These are phyloP conservation scores for Platichthys flesus DNA, from an alignment of 2,113 vertebrate genomes.

Conservation along the genomic window DNA sequence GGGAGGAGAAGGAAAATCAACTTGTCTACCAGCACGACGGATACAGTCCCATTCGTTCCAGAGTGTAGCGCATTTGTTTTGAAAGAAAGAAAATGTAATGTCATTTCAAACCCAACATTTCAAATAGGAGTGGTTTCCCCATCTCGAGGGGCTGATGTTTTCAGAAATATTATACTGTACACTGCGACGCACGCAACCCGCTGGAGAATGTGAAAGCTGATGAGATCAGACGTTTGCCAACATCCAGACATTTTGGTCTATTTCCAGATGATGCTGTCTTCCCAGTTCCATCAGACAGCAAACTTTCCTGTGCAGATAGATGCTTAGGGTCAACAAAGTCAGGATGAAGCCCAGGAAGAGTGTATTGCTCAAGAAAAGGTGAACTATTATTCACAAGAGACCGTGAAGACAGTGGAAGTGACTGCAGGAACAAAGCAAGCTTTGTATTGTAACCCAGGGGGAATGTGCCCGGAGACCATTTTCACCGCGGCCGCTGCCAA, in stretches of 20 bases:
- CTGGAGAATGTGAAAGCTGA: neutral
- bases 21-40: constrained; percentile 35
- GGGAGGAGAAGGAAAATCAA: constrained; percentile 44
- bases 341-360: neutral
- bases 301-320: neutral
- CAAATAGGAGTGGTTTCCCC: constrained; percentile 31
- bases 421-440: constrained; percentile 5
- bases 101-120: constrained; percentile 18
- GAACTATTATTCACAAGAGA: neutral
- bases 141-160: constrained; percentile 1
- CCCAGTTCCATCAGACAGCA: constrained; percentile 10
- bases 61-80: constrained; percentile 22
- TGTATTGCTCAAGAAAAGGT: neutral
- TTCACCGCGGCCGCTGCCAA: neutral
- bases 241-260: neutral
- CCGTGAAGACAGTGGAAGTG: neutral
- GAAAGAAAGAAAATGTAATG: constrained; percentile 17
- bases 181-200: neutral
- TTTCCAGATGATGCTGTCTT: constrained; percentile 20
- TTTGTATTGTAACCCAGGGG: neutral
- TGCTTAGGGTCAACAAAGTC: neutral
- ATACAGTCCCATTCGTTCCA: constrained; percentile 32
- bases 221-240: neutral
- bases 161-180: constrained; percentile 14
- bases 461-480: neutral